Percentiles rank a stretch among this genome's conserved stretches.
Evolutionary conservation across 2,797 vertebrate species (phyloP).

Genomic region (Gambelia wislizenii): DNA sequence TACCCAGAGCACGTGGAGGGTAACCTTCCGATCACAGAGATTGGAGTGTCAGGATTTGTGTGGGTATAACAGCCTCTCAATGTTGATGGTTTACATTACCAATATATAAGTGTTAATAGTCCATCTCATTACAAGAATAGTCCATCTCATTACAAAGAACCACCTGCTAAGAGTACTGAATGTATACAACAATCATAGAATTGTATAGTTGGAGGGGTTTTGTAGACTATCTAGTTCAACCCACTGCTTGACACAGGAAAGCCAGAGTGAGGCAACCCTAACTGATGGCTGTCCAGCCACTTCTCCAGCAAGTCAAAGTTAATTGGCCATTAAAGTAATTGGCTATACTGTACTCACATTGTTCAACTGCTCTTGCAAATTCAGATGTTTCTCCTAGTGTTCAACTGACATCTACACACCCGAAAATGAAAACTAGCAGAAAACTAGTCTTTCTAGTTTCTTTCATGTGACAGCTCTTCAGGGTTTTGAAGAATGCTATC

Average conservation of each 20-base stretch:
- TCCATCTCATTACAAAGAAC: neutral
- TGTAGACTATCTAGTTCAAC: neutral
- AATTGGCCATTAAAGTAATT: too few species aligned
- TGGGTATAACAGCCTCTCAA: too few species aligned
- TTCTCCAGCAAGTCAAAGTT: neutral
- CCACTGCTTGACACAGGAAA: neutral
- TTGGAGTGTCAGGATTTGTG: neutral
- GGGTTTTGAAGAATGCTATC: neutral
- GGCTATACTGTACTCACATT: too few species aligned
- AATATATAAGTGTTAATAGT: neutral
- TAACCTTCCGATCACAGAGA: too few species aligned
- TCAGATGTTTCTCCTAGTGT: neutral
- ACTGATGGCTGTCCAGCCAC: neutral
- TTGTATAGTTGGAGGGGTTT: neutral
- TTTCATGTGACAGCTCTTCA: neutral
- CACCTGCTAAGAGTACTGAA: too few species aligned
- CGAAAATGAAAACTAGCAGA: neutral
- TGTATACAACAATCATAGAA: neutral
- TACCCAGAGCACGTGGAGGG: neutral
- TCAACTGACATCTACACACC: neutral
- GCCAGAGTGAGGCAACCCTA: neutral
- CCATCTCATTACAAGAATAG: neutral
- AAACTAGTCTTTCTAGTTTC: neutral
- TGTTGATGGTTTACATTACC: too few species aligned
- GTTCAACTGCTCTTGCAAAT: neutral